Percentiles rank a stretch among this genome's conserved stretches.
These are phyloP conservation scores for Tachysurus vachellii DNA, from an alignment of 2,113 vertebrate species.

Conservation along the genomic window DNA sequence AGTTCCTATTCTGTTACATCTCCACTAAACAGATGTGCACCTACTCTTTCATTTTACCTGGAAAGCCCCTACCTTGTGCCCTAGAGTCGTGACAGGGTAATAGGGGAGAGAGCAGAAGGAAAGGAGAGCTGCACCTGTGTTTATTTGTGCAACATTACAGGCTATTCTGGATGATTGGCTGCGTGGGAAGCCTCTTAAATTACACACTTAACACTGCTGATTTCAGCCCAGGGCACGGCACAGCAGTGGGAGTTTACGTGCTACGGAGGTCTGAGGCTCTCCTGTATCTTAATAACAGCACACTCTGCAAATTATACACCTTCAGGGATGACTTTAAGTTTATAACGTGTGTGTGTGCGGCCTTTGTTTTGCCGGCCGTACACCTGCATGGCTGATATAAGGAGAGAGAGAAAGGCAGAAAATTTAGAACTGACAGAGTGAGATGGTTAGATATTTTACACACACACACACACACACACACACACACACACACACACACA, in stretches of 20 bases:
- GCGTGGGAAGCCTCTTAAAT: constrained; percentile 61
- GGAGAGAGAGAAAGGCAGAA: constrained; percentile 5
- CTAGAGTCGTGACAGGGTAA: neutral
- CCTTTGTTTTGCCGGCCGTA: constrained; percentile 27
- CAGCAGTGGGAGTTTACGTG: neutral
- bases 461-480: neutral
- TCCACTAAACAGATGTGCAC: neutral
- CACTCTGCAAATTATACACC: neutral
- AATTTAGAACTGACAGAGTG: neutral
- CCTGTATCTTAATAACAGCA: constrained; percentile 15
- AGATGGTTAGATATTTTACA: constrained; percentile 11
- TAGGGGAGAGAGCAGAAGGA: neutral
- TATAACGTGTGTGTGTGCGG: neutral
- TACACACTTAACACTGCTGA: constrained; percentile 55
- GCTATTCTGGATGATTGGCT: constrained; percentile 61
- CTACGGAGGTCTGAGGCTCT: neutral
- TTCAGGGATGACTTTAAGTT: constrained; percentile 29
- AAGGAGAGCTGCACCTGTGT: constrained; percentile 65
- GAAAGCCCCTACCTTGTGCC: constrained; percentile 35
- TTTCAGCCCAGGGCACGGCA: constrained; percentile 30
- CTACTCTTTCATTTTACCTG: constrained; percentile 15
- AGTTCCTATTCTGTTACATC: neutral
- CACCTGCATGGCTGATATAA: constrained; percentile 50
- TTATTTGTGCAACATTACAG: constrained; percentile 62
- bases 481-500: neutral